A percentile compares a stretch with the other conserved stretches of the same genome.
phyloP scores from a whole-genome alignment of 2,797 vertebrate genomes.

The Sardinella longiceps region DNA sequence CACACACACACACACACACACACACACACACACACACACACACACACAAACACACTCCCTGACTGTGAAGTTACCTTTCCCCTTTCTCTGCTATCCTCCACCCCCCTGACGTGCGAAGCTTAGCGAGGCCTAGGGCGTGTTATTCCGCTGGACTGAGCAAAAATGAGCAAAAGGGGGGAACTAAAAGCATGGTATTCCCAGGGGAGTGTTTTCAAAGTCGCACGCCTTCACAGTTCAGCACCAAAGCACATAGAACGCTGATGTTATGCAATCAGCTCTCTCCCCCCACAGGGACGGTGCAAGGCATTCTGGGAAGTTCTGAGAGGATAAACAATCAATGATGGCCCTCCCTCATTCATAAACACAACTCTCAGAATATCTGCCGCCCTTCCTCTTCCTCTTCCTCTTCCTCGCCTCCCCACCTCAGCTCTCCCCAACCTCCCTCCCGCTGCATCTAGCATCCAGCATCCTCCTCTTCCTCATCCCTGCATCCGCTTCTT shows the following conservation, averaged over 20 bases:
- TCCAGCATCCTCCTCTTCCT: slow-evolving; percentile 4
- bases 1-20: not conserved
- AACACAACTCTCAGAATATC: slow-evolving; percentile 51
- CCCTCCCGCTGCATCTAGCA: too few relatives aligned
- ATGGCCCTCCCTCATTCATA: slow-evolving; percentile 76
- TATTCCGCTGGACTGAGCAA: slow-evolving; percentile 80
- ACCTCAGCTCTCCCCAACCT: slow-evolving; percentile 22
- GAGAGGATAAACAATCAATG: slow-evolving; percentile 77
- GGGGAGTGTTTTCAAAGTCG: slow-evolving; percentile 78
- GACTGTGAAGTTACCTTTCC: slow-evolving; percentile 30
- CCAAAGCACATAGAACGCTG: slow-evolving; percentile 73
- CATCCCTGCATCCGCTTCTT: slow-evolving; percentile 17
- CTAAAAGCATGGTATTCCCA: slow-evolving; percentile 78
- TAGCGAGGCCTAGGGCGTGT: slow-evolving; percentile 68
- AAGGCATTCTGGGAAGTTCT: slow-evolving; percentile 76
- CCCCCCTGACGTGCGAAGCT: slow-evolving; percentile 56
- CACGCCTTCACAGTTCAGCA: slow-evolving; percentile 82
- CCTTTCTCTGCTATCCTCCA: slow-evolving; percentile 29
- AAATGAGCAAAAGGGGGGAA: slow-evolving; percentile 65
- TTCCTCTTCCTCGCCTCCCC: not conserved
- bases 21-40: too few relatives aligned
- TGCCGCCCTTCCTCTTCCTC: too few relatives aligned
- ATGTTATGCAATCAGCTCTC: slow-evolving; percentile 71
- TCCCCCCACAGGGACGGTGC: slow-evolving; percentile 60
- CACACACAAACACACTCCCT: slow-evolving; percentile 34